These are phyloP conservation scores for Helarctos malayanus DNA, from an alignment of 2,797 vertebrate species.

Conservation along the genomic window DNA sequence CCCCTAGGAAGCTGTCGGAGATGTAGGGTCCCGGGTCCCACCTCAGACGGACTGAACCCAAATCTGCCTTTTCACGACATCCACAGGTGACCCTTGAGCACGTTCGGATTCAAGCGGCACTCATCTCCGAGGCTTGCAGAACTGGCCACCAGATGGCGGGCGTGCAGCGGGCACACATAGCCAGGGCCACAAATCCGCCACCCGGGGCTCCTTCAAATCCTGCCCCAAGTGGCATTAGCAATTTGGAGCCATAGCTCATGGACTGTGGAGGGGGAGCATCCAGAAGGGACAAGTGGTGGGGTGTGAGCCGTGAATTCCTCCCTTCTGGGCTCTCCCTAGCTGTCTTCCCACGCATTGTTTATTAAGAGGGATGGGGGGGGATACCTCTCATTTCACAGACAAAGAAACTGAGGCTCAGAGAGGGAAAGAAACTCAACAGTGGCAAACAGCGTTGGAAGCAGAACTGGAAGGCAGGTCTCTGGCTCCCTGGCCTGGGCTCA, in stretches of 20 bases:
- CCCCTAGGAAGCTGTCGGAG: not conserved
- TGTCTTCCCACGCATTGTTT: not conserved
- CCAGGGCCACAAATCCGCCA: not conserved
- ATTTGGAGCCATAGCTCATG: not conserved
- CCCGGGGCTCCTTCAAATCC: not conserved
- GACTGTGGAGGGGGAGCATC: not conserved
- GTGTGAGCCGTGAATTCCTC: not conserved
- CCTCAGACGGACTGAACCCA: not conserved
- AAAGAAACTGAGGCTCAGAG: not conserved
- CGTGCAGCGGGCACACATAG: constrained; percentile 27
- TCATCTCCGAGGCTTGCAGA: not conserved
- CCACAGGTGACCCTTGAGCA: not conserved
- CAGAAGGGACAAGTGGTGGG: not conserved
- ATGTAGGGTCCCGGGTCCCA: not conserved
- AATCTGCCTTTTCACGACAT: not conserved
- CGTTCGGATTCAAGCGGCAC: not conserved
- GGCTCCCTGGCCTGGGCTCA: not conserved
- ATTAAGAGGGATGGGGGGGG: not conserved
- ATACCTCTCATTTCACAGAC: not conserved
- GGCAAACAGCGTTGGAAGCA: not conserved
- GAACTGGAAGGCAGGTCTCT: not conserved
- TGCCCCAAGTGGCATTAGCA: not conserved
- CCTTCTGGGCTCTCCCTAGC: not conserved
- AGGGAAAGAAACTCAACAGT: not conserved
- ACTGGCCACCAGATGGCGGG: constrained; percentile 74